Evolutionary conservation across 2,888 invertebrate genomes (phyloP).

Genomic region (Podotricha telesiphe): DNA sequence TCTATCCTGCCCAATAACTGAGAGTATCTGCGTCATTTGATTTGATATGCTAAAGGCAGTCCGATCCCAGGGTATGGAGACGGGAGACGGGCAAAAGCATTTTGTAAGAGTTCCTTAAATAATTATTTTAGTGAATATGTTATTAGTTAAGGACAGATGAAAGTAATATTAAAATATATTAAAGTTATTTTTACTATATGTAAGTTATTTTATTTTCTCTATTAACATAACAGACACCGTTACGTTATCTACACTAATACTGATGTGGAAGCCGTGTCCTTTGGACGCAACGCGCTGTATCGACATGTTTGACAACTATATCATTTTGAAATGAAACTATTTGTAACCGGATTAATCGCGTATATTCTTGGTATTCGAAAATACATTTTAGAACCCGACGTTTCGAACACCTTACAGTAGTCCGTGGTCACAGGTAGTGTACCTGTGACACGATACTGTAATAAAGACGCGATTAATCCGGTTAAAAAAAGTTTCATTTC

Average conservation of each 20-base stretch:
- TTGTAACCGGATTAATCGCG: too few relatives aligned
- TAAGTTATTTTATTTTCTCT: neutral
- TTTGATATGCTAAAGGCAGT: neutral
- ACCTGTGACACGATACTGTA: too few relatives aligned
- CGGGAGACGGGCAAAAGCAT: neutral
- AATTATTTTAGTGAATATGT: neutral
- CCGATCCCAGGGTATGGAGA: neutral
- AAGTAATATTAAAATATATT: neutral
- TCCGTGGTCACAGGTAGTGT: too few relatives aligned
- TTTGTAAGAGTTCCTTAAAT: slow-evolving; percentile 17
- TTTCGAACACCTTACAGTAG: too few relatives aligned
- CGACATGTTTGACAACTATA: neutral
- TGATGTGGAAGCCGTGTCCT: neutral
- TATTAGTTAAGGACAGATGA: slow-evolving; percentile 3
- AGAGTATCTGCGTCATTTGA: neutral
- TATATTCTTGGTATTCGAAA: too few relatives aligned
- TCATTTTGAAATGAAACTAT: too few relatives aligned
- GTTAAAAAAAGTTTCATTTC: too few relatives aligned
- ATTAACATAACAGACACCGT: neutral
- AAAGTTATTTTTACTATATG: slow-evolving; percentile 2
- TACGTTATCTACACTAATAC: neutral
- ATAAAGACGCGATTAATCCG: too few relatives aligned
- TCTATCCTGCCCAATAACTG: slow-evolving; percentile 31
- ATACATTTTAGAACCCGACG: too few relatives aligned
- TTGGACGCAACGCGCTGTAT: neutral